Base-by-base conservation (phyloP, 92 coral and sea anemone species). In the Siderastrea radians region DNA sequence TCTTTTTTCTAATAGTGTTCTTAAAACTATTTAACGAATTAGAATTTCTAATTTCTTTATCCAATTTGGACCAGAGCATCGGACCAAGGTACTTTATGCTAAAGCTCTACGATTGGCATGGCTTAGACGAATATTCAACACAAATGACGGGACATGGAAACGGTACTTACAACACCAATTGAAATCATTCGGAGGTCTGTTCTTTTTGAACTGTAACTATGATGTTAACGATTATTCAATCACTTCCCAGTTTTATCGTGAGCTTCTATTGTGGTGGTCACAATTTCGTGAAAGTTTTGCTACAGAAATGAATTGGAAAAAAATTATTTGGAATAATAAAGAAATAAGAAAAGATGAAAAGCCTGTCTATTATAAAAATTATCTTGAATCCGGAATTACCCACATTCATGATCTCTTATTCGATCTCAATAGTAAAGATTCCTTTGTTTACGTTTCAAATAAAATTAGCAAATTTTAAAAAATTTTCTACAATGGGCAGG, bases 311-410 rank as follows among this genome's bases (percentile, higher is more conserved):
- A 62, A 62, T 14, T 64, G 84, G 55, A 64, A 83, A 47, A 72
- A 72, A 6, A 74, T 83, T 52, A 48, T 72, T 65, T 83, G 80
- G 87, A 83, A 83, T 53, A 83, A 83, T 65, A 65, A 70, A 83
- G 71, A 16, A 14, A 72, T 72, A 14, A 44, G 43, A 59, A 84
- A 58, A 52, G 80, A 72, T 43, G 69, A 47, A 1, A 84, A 46
- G 49, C 87, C 80, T 13, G 69, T 84, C 45, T 84, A 53, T 15
- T 84, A 71, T 60, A 10, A 3, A 72, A 84, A 84, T 10, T 58
- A 47, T 47, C 53, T 43, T 26, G 72, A 52, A 19, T 68, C 77
- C 0, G 87, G 80, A 48, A 55, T 84, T 47, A 74, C 58, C 49
- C 49, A 44, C 17, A 14, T 49, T 12, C 57, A 49, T 7, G 77